Percentiles rank a stretch among this genome's conserved stretches.
These are phyloP conservation scores for Rhabdomys pumilio DNA, from an alignment of 2,797 vertebrate genomes.

Conservation along the genomic window DNA sequence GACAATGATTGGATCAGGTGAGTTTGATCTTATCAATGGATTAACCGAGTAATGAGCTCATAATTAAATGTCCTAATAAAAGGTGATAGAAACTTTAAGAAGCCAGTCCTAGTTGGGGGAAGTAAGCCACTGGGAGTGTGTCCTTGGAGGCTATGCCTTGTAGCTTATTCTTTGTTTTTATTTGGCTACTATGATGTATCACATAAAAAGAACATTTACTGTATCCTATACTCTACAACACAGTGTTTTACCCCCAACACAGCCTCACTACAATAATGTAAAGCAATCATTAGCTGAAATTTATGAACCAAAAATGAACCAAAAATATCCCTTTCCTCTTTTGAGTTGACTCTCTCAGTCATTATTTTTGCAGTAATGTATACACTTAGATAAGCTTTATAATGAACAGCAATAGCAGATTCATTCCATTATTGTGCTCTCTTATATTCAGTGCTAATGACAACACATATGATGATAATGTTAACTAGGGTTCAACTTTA, in stretches of 20 bases:
- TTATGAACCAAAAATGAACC: not conserved
- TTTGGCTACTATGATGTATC: not conserved
- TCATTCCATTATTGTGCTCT: not conserved
- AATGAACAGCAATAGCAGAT: not conserved
- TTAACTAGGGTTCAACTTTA: not conserved
- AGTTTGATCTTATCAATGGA: not conserved
- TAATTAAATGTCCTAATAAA: not conserved
- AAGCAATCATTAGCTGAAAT: not conserved
- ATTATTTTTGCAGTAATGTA: not conserved
- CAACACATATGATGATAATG: not conserved
- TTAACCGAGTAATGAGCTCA: not conserved
- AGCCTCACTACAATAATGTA: not conserved
- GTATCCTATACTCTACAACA: not conserved
- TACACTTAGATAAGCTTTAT: slow-evolving; percentile 43
- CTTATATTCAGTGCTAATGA: slow-evolving; percentile 48
- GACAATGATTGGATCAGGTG: not conserved
- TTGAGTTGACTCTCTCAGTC: not conserved
- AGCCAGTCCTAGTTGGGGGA: not conserved
- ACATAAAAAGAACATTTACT: not conserved
- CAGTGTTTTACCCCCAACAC: not conserved
- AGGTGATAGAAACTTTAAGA: not conserved
- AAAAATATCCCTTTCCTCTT: not conserved
- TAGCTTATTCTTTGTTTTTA: not conserved
- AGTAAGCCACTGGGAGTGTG: not conserved
- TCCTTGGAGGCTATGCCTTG: not conserved